A percentile compares a stretch with the other conserved stretches of the same genome.
These are phyloP conservation scores for Epinephelus fuscoguttatus DNA, from an alignment of 2,113 vertebrate species.

Conservation along the genomic window DNA sequence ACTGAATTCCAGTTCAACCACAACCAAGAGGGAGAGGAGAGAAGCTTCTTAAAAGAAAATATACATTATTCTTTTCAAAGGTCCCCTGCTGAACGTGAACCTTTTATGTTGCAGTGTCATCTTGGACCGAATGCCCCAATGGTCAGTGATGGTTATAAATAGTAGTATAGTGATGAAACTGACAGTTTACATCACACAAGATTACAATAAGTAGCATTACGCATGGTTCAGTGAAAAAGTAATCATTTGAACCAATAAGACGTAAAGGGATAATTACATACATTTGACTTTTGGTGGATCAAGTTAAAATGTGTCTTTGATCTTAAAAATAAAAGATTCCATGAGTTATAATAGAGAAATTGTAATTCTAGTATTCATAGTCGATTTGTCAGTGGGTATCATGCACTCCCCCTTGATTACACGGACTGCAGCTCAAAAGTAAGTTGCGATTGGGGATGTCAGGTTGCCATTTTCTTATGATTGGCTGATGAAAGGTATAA, in stretches of 20 bases:
- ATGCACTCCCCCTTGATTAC: conserved; percentile 65
- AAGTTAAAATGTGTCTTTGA: conserved; percentile 50
- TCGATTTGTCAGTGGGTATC: conserved; percentile 70
- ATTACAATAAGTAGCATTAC: conserved; percentile 38
- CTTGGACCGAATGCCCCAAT: not conserved
- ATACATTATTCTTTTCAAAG: not conserved
- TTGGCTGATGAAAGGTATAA: conserved; percentile 85
- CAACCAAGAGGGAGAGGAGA: not conserved
- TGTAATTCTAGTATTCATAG: conserved; percentile 57
- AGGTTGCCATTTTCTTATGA: conserved; percentile 78
- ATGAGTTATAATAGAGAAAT: conserved; percentile 33
- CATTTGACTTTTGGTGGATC: conserved; percentile 43
- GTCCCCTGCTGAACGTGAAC: not conserved
- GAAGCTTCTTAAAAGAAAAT: not conserved
- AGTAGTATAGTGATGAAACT: not conserved
- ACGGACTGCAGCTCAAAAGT: conserved; percentile 62
- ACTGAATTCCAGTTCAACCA: not conserved
- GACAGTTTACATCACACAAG: not conserved
- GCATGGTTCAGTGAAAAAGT: conserved; percentile 40
- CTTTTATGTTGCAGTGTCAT: not conserved
- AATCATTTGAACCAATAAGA: conserved; percentile 40
- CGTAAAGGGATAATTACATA: conserved; percentile 48
- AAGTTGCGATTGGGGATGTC: conserved; percentile 75
- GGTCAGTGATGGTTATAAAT: not conserved
- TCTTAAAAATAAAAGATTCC: conserved; percentile 51